These are phyloP conservation scores for Ormyrus rosae DNA, from an alignment of 2,888 invertebrate species.

Conservation along the genomic window DNA sequence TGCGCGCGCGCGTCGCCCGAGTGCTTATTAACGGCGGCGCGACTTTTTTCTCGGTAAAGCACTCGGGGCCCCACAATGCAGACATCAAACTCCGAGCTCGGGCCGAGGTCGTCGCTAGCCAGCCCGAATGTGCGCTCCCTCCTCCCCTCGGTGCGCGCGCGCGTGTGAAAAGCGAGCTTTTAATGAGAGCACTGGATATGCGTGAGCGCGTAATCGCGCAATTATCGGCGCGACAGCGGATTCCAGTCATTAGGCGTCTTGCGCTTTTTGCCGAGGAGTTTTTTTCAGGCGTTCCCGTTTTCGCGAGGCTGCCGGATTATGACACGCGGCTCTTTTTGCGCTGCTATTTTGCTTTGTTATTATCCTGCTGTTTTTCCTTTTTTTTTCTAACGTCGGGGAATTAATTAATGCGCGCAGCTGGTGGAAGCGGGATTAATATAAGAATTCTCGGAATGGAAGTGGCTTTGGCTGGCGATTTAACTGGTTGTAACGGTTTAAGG, in stretches of 20 bases:
- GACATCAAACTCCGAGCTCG: too few relatives aligned
- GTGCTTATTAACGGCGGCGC: slow-evolving; percentile 12
- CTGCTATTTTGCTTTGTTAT: not conserved
- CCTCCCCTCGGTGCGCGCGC: too few relatives aligned
- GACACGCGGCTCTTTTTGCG: slow-evolving; percentile 9
- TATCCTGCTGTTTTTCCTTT: not conserved
- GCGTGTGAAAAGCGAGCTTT: slow-evolving; percentile 51
- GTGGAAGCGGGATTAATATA: not conserved
- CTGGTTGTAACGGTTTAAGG: not conserved
- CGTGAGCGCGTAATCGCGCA: slow-evolving; percentile 9
- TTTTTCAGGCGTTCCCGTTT: not conserved
- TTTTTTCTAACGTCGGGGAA: not conserved
- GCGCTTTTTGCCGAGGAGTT: not conserved
- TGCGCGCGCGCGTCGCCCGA: not conserved
- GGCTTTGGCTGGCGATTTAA: not conserved
- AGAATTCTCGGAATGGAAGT: too few relatives aligned
- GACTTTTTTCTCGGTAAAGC: too few relatives aligned
- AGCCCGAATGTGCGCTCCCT: too few relatives aligned
- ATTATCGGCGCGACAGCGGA: slow-evolving; percentile 23
- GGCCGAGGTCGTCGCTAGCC: too few relatives aligned
- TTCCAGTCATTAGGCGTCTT: slow-evolving; percentile 8
- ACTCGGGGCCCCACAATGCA: not conserved
- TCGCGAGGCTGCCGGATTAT: not conserved
- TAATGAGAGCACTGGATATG: slow-evolving; percentile 16
- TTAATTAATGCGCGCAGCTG: slow-evolving; percentile 4